phyloP scores from a whole-genome alignment of 2,797 vertebrate genomes.

The Eutrigla gurnardus region DNA sequence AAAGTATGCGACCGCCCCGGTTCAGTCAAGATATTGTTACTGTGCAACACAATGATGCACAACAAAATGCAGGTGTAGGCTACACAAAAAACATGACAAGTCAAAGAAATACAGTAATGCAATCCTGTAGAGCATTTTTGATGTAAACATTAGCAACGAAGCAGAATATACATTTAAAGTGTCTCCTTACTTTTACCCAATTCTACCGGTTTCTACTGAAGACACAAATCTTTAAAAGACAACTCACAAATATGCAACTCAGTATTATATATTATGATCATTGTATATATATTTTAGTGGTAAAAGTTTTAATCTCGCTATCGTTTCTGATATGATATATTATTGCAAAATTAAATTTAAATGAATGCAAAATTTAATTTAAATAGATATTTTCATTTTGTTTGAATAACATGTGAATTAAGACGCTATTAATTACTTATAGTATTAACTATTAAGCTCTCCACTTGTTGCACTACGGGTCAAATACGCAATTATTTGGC shows the following conservation, averaged over 20 bases:
- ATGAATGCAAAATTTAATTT: too few species aligned
- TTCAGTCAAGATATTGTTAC: background rate
- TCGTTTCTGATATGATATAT: background rate
- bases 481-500: background rate
- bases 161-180: too few species aligned
- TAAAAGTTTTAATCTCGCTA: too few species aligned
- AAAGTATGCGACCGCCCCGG: background rate
- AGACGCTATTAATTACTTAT: background rate
- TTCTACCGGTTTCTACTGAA: background rate
- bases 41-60: too few species aligned
- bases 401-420: background rate
- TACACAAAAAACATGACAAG: too few species aligned
- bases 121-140: too few species aligned
- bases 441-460: background rate
- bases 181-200: background rate
- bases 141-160: too few species aligned
- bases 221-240: background rate
- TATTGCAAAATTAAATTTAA: too few species aligned
- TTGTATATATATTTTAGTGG: too few species aligned
- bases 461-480: background rate
- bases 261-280: background rate
- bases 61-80: too few species aligned
- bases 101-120: too few species aligned
- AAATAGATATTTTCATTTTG: too few species aligned
- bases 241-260: background rate